phyloP scores from a whole-genome alignment of 2,888 invertebrate genomes.

The Cephalotes varians region DNA sequence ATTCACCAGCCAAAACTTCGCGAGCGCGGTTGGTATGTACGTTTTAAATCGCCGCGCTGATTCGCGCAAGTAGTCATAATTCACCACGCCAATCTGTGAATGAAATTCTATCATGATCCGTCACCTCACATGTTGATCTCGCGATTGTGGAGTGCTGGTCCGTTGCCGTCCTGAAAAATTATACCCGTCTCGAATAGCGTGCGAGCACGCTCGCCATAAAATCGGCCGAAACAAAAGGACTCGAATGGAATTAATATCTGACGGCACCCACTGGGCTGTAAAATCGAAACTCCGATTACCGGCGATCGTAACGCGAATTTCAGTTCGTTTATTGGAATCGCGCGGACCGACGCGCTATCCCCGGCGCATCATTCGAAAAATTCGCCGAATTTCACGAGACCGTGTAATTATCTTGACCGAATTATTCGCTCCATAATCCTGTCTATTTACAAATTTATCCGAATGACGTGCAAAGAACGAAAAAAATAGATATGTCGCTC shows the following conservation, averaged over 20 bases:
- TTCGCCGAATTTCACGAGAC: neutral
- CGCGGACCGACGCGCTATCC: slow-evolving; percentile 26
- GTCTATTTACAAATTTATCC: neutral
- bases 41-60: slow-evolving; percentile 46
- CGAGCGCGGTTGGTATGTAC: neutral
- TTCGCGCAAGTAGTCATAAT: slow-evolving; percentile 41
- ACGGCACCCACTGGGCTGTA: slow-evolving; percentile 57
- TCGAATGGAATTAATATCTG: slow-evolving; percentile 68
- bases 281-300: slow-evolving; percentile 70
- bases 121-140: slow-evolving; percentile 51
- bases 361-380: slow-evolving; percentile 32
- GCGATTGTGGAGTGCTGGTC: slow-evolving; percentile 45
- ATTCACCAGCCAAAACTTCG: slow-evolving; percentile 36
- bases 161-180: slow-evolving; percentile 37
- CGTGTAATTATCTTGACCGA: slow-evolving; percentile 36
- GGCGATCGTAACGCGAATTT: slow-evolving; percentile 64
- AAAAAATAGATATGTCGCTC: neutral
- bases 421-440: slow-evolving; percentile 28
- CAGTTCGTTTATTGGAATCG: slow-evolving; percentile 56
- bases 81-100: slow-evolving; percentile 12
- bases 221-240: slow-evolving; percentile 57
- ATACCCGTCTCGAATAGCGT: slow-evolving; percentile 50
- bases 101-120: slow-evolving; percentile 51
- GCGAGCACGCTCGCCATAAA: slow-evolving; percentile 53
- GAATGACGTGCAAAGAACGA: neutral